Percentiles rank a stretch among this genome's conserved stretches.
These are phyloP conservation scores for Cavia aperea DNA, from an alignment of 2,113 vertebrate genomes.

Conservation along the genomic window DNA sequence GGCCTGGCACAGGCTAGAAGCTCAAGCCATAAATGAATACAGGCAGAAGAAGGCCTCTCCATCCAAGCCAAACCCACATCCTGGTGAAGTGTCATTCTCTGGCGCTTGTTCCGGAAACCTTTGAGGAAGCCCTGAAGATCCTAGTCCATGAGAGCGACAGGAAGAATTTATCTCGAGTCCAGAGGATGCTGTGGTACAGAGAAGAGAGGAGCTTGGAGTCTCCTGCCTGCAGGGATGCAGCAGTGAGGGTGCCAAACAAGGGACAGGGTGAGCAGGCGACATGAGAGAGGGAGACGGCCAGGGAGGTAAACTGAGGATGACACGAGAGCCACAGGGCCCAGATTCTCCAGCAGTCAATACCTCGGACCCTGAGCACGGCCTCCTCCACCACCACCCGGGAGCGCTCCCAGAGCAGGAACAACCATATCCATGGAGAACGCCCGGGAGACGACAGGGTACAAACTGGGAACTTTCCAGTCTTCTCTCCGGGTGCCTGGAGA, in stretches of 20 bases:
- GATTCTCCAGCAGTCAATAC: neutral
- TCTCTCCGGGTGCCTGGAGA: too few species aligned
- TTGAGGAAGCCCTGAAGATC: neutral
- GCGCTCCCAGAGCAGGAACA: neutral
- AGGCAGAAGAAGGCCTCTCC: neutral
- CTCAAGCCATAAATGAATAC: neutral
- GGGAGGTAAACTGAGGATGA: neutral
- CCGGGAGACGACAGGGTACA: neutral
- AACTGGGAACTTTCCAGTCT: neutral
- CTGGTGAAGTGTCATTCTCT: too few species aligned
- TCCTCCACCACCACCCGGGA: too few species aligned
- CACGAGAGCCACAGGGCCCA: neutral
- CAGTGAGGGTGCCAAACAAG: neutral
- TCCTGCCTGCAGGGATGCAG: neutral
- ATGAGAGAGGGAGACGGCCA: neutral
- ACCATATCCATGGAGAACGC: neutral
- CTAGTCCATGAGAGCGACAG: rapidly evolving
- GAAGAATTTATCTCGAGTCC: neutral
- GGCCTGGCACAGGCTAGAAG: neutral
- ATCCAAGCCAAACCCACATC: neutral
- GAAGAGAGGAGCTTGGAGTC: neutral
- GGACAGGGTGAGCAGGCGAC: neutral
- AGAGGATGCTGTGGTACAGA: too few species aligned
- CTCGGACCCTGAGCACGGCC: neutral
- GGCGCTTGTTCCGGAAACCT: neutral